Evolutionary conservation across 2,888 invertebrate species (phyloP).

Genomic region (Artemia sinica): DNA sequence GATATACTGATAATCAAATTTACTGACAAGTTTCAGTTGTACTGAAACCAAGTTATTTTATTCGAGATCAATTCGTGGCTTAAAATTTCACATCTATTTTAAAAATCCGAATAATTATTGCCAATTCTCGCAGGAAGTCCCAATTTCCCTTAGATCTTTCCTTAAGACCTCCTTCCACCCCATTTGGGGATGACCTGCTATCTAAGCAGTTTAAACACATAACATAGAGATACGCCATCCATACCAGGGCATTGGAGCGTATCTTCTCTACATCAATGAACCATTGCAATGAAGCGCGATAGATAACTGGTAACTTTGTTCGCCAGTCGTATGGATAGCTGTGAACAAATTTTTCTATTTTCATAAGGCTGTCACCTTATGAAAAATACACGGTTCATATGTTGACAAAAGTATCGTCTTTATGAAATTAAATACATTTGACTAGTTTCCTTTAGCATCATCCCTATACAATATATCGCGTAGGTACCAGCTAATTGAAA

Average conservation of each 20-base stretch:
- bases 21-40: too few relatives aligned
- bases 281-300: slow-evolving; percentile 88
- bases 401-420: too few relatives aligned
- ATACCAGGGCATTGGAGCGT: slow-evolving; percentile 52
- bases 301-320: slow-evolving; percentile 77
- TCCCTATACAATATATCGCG: too few relatives aligned
- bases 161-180: not conserved
- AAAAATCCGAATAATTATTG: not conserved
- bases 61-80: not conserved
- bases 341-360: slow-evolving; percentile 47
- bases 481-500: too few relatives aligned
- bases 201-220: not conserved
- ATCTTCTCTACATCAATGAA: slow-evolving; percentile 71
- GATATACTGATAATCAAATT: too few relatives aligned
- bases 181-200: not conserved
- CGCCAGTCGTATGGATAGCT: slow-evolving; percentile 98
- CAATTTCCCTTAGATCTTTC: too few relatives aligned
- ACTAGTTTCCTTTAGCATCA: too few relatives aligned
- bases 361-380: slow-evolving; percentile 50
- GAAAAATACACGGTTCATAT: too few relatives aligned
- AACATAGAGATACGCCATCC: slow-evolving; percentile 27
- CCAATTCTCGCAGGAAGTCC: not conserved
- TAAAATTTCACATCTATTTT: too few relatives aligned
- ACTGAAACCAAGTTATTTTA: not conserved
- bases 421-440: too few relatives aligned